A percentile compares a stretch with the other conserved stretches of the same genome.
Evolutionary conservation across 2,113 vertebrate genomes (phyloP).

Genomic region (Pitta sordida): DNA sequence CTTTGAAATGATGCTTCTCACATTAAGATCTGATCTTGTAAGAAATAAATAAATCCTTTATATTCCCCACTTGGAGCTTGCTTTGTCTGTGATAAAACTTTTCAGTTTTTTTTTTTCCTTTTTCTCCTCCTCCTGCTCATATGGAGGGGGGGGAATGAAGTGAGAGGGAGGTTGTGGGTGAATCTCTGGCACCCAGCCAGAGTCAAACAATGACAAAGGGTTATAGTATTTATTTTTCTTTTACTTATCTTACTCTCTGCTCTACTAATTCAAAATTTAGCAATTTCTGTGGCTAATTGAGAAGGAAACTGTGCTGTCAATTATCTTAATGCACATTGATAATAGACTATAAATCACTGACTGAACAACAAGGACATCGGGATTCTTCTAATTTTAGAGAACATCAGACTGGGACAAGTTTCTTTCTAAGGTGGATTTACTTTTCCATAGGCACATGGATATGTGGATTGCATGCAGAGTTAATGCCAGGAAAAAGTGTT

Average conservation of each 20-base stretch:
- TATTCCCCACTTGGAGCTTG: too few species aligned
- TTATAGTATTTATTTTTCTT: not conserved
- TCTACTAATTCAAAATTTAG: not conserved
- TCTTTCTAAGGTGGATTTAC: not conserved
- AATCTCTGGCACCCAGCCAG: too few species aligned
- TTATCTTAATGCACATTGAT: not conserved
- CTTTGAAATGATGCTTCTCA: too few species aligned
- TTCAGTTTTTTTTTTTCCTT: too few species aligned
- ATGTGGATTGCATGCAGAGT: not conserved
- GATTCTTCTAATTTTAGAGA: not conserved
- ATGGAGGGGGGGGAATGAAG: too few species aligned
- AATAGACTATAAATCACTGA: not conserved
- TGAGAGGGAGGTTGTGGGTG: too few species aligned
- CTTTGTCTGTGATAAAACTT: too few species aligned
- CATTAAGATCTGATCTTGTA: too few species aligned
- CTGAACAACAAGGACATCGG: not conserved
- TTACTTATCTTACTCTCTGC: not conserved
- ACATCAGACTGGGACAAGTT: not conserved
- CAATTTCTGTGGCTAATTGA: not conserved
- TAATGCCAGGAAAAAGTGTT: not conserved
- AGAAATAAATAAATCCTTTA: too few species aligned
- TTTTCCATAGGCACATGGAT: not conserved
- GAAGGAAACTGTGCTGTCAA: not conserved
- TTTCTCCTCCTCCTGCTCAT: too few species aligned
- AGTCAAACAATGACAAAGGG: too few species aligned